Conservation (phyloP, 2,797 vertebrate species). For the Darevskia nairensis region DNA sequence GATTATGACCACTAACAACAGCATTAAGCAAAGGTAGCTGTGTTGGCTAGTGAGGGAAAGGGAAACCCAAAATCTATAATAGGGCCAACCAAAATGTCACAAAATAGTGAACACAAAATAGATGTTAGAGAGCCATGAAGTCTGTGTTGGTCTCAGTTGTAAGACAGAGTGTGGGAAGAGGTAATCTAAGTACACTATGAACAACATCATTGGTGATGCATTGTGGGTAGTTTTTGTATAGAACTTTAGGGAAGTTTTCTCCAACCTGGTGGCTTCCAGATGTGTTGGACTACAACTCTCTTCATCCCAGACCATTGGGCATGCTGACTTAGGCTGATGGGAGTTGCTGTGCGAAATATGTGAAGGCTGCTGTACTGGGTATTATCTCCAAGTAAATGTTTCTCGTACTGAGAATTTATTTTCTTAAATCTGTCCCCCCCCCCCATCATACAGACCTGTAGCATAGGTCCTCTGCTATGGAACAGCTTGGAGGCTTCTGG, state of each 20-base stretch:
- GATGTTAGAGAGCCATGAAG: no score
- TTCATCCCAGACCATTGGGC: not conserved
- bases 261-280: not conserved
- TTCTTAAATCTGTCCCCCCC: not conserved
- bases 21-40: no score
- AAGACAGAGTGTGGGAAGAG: not conserved
- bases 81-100: no score
- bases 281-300: not conserved
- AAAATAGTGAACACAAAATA: no score
- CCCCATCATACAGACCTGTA: not conserved
- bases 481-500: not conserved
- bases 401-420: conserved; percentile 13
- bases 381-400: not conserved
- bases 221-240: not conserved
- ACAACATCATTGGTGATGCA: not conserved
- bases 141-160: no score
- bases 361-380: not conserved
- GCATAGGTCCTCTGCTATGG: no score
- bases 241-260: not conserved
- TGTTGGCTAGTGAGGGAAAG: no score
- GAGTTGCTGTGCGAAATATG: no score
- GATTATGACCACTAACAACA: no score
- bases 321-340: no score
- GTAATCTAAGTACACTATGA: not conserved
- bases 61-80: no score